phyloP scores from a whole-genome alignment of 2,888 invertebrate genomes.

The Nephrotoma guestfalica region DNA sequence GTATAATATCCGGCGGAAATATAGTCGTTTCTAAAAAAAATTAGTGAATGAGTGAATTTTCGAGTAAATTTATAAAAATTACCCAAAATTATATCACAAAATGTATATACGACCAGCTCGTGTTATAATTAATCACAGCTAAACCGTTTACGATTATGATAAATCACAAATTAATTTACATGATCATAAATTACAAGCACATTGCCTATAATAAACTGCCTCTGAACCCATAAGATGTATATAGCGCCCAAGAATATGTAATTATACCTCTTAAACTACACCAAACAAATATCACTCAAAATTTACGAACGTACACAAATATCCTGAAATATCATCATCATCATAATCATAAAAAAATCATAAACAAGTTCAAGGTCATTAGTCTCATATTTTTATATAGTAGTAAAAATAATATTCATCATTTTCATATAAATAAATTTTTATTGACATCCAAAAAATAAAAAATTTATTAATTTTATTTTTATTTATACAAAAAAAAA shows the following conservation, averaged over 20 bases:
- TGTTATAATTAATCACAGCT: too few species aligned
- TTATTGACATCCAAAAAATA: background rate
- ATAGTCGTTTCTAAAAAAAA: too few species aligned
- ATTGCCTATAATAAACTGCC: background rate
- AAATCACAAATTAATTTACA: background rate
- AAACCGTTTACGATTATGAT: background rate
- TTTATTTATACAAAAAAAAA: background rate
- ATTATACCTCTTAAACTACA: background rate
- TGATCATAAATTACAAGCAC: background rate
- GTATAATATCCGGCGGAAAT: too few species aligned
- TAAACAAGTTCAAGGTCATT: constrained; percentile 4
- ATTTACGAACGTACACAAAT: background rate
- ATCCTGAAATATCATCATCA: background rate
- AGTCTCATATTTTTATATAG: background rate
- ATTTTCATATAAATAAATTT: background rate
- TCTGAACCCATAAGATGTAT: background rate
- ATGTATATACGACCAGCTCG: too few species aligned
- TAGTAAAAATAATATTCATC: background rate
- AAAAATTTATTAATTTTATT: background rate
- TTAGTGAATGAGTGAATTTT: too few species aligned
- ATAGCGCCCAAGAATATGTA: background rate
- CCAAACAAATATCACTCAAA: background rate
- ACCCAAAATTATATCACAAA: too few species aligned
- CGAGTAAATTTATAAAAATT: too few species aligned
- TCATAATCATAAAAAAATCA: background rate